These are phyloP conservation scores for Porites divaricata DNA, from an alignment of 92 coral and sea anemone species.

Conservation along the genomic window DNA sequence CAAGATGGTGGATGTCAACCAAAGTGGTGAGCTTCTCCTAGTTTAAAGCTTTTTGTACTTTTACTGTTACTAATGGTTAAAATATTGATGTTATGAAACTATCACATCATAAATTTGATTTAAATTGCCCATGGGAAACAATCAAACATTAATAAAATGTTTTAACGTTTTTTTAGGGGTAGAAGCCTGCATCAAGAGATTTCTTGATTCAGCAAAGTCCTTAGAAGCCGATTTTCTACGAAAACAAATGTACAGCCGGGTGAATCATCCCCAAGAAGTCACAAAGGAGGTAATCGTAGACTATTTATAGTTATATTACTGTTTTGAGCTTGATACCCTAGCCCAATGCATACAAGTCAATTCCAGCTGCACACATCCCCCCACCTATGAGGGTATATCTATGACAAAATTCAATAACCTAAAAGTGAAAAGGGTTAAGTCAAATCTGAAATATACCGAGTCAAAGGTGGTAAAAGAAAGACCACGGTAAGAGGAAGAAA, in stretches of 20 bases:
- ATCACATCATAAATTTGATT: too few species aligned
- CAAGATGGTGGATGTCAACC: constrained; percentile 46
- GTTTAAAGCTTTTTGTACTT: neutral
- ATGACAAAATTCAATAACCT: too few species aligned
- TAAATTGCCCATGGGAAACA: too few species aligned
- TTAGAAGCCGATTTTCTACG: constrained; percentile 84
- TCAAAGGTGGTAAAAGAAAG: too few species aligned
- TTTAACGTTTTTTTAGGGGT: constrained; percentile 52
- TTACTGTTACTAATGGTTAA: neutral
- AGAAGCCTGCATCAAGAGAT: constrained; percentile 68
- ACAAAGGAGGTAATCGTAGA: constrained; percentile 59
- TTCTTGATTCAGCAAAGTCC: constrained; percentile 74
- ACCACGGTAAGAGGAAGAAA: too few species aligned
- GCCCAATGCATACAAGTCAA: too few species aligned
- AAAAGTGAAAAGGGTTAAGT: too few species aligned
- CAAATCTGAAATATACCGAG: too few species aligned
- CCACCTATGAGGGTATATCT: too few species aligned
- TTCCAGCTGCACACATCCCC: too few species aligned
- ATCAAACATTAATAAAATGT: too few species aligned
- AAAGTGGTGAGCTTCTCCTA: constrained; percentile 44
- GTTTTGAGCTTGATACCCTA: neutral
- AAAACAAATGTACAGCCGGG: constrained; percentile 79
- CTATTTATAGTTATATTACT: neutral
- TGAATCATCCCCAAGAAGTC: constrained; percentile 80
- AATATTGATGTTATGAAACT: too few species aligned